These are phyloP conservation scores for Chionoecetes opilio DNA, from an alignment of 1,140 invertebrate genomes.

Conservation along the genomic window DNA sequence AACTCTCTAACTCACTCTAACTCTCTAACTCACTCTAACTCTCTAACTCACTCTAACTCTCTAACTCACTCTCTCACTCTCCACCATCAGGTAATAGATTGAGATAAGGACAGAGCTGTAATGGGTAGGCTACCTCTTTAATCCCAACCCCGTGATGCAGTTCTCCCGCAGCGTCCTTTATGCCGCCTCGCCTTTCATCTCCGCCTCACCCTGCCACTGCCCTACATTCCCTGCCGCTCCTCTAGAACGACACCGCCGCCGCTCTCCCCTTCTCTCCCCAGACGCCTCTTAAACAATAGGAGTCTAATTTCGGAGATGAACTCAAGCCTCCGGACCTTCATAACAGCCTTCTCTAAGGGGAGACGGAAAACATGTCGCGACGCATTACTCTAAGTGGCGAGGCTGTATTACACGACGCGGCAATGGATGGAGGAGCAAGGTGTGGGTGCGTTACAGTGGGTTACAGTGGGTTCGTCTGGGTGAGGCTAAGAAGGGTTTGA, in stretches of 20 bases:
- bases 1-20: no score
- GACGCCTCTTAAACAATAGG: slow-evolving; percentile 15
- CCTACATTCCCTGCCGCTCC: neutral
- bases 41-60: no score
- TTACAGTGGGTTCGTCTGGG: neutral
- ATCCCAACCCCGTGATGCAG: neutral
- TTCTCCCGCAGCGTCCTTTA: slow-evolving; percentile 7
- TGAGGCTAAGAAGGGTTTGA: neutral
- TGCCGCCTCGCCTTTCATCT: neutral
- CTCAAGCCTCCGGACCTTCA: slow-evolving; percentile 23
- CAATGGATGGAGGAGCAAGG: neutral
- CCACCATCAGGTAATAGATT: no score
- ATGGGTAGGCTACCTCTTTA: no score
- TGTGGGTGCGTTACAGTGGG: neutral
- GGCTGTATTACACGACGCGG: neutral
- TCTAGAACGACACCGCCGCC: neutral
- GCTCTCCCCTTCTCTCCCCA: neutral
- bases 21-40: no score
- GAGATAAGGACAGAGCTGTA: no score
- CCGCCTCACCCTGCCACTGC: neutral
- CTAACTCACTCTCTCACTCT: no score
- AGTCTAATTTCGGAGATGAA: slow-evolving; percentile 29
- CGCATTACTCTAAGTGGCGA: neutral
- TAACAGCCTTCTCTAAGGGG: slow-evolving; percentile 5
- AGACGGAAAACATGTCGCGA: slow-evolving; percentile 28